phyloP scores from a whole-genome alignment of 1,140 invertebrate genomes.

The Adelges cooleyi region DNA sequence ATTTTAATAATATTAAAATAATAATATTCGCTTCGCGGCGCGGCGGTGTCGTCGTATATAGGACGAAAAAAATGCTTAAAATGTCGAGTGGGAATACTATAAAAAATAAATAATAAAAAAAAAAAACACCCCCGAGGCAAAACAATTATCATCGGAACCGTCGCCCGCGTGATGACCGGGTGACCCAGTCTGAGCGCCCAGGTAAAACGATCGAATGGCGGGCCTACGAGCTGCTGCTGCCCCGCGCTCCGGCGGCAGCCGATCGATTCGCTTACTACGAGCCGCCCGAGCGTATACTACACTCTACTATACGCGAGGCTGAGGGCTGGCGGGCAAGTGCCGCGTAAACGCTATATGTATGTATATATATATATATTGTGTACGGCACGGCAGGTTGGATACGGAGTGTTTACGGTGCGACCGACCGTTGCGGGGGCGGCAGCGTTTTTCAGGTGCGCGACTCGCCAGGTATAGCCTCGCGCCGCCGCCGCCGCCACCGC shows the following conservation, averaged over 20 bases:
- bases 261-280: constrained; percentile 16
- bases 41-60: too few species aligned
- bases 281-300: not conserved
- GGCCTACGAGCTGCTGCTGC: constrained; percentile 18
- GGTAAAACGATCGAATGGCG: constrained; percentile 24
- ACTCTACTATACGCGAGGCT: not conserved
- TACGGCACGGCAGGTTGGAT: not conserved
- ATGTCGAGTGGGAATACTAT: too few species aligned
- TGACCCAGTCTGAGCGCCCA: constrained; percentile 24
- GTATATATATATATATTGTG: not conserved
- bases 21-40: too few species aligned
- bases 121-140: not conserved
- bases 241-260: not conserved
- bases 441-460: constrained; percentile 15
- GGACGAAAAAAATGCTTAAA: too few species aligned
- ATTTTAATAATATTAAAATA: too few species aligned
- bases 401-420: not conserved
- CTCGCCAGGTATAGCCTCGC: not conserved
- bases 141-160: not conserved
- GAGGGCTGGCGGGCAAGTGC: not conserved
- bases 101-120: too few species aligned
- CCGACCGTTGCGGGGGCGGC: not conserved
- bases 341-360: not conserved
- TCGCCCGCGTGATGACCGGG: constrained; percentile 12
- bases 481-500: not conserved